Evolutionary conservation across 2,113 vertebrate species (phyloP).

Genomic region (Alethe castanea): DNA sequence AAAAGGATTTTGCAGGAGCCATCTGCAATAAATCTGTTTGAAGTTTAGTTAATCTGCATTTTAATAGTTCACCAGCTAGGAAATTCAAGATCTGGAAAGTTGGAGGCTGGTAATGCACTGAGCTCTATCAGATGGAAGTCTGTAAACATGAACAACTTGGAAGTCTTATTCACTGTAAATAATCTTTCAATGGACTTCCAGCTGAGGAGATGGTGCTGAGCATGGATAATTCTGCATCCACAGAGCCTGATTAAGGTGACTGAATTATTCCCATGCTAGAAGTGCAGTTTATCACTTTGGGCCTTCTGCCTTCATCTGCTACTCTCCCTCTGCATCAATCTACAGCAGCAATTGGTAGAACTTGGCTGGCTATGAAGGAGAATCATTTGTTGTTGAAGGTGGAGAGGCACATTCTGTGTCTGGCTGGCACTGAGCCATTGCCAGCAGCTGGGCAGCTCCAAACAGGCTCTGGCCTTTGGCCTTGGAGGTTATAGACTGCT

Average conservation of each 20-base stretch:
- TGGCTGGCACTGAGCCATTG: not conserved
- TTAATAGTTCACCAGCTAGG: conserved; percentile 62
- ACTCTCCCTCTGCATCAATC: not conserved
- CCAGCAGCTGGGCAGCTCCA: not conserved
- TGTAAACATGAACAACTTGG: not conserved
- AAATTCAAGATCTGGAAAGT: conserved; percentile 53
- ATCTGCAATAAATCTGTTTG: conserved; percentile 61
- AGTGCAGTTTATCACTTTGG: not conserved
- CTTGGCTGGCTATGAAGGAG: not conserved
- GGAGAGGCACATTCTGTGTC: not conserved
- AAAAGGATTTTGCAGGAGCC: conserved; percentile 63
- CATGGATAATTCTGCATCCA: not conserved
- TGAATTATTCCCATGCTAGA: not conserved
- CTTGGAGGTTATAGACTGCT: not conserved
- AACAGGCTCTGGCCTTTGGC: not conserved
- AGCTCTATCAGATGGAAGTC: not conserved
- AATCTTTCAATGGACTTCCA: not conserved
- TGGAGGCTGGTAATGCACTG: not conserved
- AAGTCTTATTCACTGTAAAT: not conserved
- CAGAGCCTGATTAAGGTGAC: not conserved
- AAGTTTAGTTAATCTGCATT: conserved; percentile 73
- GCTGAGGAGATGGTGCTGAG: not conserved
- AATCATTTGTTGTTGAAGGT: not conserved
- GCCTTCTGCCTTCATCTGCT: not conserved
- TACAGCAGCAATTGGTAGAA: not conserved